Base-by-base conservation (phyloP, 1,140 invertebrate species). In the Drosophila ironensis region DNA sequence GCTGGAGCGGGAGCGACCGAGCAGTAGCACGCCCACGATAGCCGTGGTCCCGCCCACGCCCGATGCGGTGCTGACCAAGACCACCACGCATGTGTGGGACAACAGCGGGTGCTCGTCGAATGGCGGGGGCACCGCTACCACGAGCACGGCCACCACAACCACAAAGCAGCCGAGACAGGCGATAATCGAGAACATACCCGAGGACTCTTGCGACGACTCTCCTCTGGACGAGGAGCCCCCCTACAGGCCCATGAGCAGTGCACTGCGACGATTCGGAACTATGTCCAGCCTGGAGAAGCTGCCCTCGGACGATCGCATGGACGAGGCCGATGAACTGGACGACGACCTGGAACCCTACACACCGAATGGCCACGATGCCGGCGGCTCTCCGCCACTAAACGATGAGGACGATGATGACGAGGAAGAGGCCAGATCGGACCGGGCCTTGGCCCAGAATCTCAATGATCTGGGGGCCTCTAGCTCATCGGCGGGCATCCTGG, bases 11-110 rank as follows among this genome's bases (percentile, higher is more conserved):
- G 16, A 37, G 33, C 12, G 12, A 7, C 14, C 16, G 7, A 45
- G 12, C 38, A 28, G 8, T 9, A 54, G 52, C 1, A 90, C 93
- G 37, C 94, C 94, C 12, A 93, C 94, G 87, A 95, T 95, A 76
- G 92, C 94, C 9, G 93, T 96, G 19, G 91, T 95, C 14, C 95
- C 95, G 40, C 94, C 95, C 8, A 95, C 94, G 2, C 94, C 95
- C 1, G 94, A 95, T 64, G 92, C 91, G 0, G 64, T 80, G 14
- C 75, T 90, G 2, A 89, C 87, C n/a, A 89, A 90, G 56, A 90
- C 87, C 20, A 70, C 71, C 28, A 89, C 88, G 0, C 71, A 88
- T 71, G 81, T 90, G 4, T 90, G 88, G 88, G 88, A 90, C 42
- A 90, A 90, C 8, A 81, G 53, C 2, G 61, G 69, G 0, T 73